Percentiles rank a stretch among this genome's conserved stretches.
Conservation (phyloP, 2,113 vertebrate genomes). For the Pionites leucogaster region DNA sequence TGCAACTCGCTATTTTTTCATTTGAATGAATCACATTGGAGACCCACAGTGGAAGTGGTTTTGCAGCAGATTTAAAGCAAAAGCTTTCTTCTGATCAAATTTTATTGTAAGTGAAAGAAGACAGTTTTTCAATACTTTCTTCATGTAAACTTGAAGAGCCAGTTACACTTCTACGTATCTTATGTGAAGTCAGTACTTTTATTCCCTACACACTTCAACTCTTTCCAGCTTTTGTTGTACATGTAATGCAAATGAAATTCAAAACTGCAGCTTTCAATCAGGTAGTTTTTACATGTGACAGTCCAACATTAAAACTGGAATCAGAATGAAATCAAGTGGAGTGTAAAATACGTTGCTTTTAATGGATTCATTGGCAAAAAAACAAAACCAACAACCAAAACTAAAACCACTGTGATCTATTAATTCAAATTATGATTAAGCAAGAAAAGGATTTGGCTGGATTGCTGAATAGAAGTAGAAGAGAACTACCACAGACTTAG, state of each 20-base stretch:
- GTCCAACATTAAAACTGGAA: not conserved
- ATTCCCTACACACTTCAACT: not conserved
- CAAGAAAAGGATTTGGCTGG: not conserved
- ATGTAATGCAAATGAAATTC: not conserved
- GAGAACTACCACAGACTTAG: not conserved
- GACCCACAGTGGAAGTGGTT: not conserved
- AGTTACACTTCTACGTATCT: not conserved
- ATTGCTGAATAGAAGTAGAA: not conserved
- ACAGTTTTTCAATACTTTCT: not conserved
- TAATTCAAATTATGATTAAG: not conserved
- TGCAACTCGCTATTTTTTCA: not conserved
- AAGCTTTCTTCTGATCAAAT: not conserved
- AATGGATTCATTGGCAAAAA: not conserved
- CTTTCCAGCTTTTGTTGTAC: not conserved
- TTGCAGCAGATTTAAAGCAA: constrained; percentile 1
- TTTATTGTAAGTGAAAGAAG: not conserved
- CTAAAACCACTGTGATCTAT: not conserved
- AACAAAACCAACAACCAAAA: accelerated
- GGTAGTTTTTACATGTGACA: not conserved
- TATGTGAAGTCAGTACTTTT: not conserved
- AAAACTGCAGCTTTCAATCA: not conserved
- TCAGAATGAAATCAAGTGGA: not conserved
- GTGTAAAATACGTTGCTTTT: not conserved
- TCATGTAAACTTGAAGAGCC: not conserved
- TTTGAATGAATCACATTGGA: not conserved